phyloP scores from a whole-genome alignment of 2,888 invertebrate genomes.

The Cerceris rybyensis region DNA sequence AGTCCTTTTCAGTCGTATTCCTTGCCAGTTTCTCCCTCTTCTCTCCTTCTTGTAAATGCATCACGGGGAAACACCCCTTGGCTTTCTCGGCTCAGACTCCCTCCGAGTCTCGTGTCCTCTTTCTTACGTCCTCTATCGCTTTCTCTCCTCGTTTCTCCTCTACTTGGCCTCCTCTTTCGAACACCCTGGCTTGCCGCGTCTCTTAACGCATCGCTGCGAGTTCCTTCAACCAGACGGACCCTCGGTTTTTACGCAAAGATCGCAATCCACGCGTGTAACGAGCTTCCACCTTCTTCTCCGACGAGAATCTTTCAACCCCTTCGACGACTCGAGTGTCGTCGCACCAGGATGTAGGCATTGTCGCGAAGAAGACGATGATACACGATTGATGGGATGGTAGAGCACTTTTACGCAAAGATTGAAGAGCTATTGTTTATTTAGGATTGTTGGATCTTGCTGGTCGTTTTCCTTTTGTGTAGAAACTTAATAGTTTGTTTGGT shows the following conservation, averaged over 20 bases:
- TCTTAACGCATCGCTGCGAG: constrained; percentile 66
- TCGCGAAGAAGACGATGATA: neutral
- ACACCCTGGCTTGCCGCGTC: constrained; percentile 3
- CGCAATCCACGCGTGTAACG: constrained; percentile 73
- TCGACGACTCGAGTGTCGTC: constrained; percentile 11
- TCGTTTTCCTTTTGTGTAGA: too few species aligned
- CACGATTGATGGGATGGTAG: neutral
- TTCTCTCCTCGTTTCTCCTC: neutral
- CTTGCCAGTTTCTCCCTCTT: neutral
- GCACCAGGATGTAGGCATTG: neutral
- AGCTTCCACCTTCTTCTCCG: constrained; percentile 53
- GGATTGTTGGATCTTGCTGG: too few species aligned
- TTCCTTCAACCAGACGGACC: constrained; percentile 51
- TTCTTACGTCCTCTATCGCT: neutral
- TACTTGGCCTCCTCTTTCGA: constrained; percentile 5
- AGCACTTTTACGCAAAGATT: neutral
- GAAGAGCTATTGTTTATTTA: too few species aligned
- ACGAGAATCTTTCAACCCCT: constrained; percentile 11
- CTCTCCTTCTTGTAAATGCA: constrained; percentile 33
- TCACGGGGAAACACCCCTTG: constrained; percentile 26
- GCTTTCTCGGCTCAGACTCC: constrained; percentile 7
- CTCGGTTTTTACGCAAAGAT: constrained; percentile 60
- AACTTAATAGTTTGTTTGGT: too few species aligned
- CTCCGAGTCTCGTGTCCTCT: constrained; percentile 6
- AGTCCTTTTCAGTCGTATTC: constrained; percentile 26